Conservation (phyloP, 2,888 invertebrate genomes). For the Cephus spinipes region DNA sequence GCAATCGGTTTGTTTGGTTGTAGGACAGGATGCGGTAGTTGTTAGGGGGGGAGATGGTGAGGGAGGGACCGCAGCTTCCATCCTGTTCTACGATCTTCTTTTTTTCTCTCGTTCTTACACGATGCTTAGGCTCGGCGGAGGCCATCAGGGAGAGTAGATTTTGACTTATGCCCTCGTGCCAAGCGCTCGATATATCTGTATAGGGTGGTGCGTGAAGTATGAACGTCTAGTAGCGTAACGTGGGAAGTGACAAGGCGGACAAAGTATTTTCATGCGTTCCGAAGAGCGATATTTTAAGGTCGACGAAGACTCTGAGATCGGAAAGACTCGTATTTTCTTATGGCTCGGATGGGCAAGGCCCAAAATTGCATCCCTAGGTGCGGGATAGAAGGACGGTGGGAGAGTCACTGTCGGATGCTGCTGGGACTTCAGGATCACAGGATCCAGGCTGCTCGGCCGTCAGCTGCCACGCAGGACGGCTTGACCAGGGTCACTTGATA, state of each 20-base stretch:
- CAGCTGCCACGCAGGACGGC: neutral
- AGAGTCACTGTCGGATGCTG: neutral
- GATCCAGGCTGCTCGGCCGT: neutral
- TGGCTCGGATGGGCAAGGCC: too few species aligned
- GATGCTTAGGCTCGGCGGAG: slow-evolving; percentile 11
- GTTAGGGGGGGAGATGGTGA: slow-evolving; percentile 11
- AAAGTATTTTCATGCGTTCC: neutral
- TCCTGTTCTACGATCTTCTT: neutral
- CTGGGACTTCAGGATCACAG: neutral
- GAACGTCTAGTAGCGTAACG: slow-evolving; percentile 24
- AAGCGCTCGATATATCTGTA: slow-evolving; percentile 57
- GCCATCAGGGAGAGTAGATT: slow-evolving; percentile 64
- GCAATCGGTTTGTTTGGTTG: neutral
- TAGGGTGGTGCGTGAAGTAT: slow-evolving; percentile 59
- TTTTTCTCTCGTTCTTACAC: slow-evolving; percentile 8
- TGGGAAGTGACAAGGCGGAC: neutral
- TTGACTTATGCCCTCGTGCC: slow-evolving; percentile 61
- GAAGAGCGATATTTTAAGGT: neutral
- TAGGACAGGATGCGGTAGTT: neutral
- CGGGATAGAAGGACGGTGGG: neutral
- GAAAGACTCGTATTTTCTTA: too few species aligned
- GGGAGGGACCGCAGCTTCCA: slow-evolving; percentile 14
- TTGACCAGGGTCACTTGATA: slow-evolving; percentile 2
- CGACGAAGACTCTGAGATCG: neutral
- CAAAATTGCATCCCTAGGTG: neutral